A percentile compares a stretch with the other conserved stretches of the same genome.
Conservation (phyloP, 1,140 invertebrate species). For the Drosophila paulistorum region DNA sequence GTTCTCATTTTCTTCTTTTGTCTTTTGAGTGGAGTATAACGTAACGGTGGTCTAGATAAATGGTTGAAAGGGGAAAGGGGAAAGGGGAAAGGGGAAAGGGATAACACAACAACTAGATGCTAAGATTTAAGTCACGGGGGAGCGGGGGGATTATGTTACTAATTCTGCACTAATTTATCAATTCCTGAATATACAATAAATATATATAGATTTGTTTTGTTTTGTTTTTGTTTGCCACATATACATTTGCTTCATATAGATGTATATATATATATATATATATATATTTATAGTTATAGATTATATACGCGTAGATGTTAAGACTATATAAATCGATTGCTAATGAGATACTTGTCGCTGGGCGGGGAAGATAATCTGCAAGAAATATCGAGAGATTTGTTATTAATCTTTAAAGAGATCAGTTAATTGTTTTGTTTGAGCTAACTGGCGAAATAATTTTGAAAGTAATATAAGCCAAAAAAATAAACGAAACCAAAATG, state of each 20-base stretch:
- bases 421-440: neutral
- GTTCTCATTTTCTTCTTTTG: neutral
- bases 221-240: constrained; percentile 13
- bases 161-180: constrained; percentile 61
- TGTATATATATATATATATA: constrained; percentile 4
- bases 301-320: constrained; percentile 10
- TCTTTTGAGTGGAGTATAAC: constrained; percentile 18
- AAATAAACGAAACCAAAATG: neutral
- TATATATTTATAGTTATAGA: constrained; percentile 11
- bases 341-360: constrained; percentile 24
- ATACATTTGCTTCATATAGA: constrained; percentile 16
- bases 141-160: constrained; percentile 19
- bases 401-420: no score
- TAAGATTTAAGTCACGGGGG: constrained; percentile 29
- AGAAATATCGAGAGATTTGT: neutral
- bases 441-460: no score
- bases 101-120: constrained; percentile 39
- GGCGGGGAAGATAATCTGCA: constrained; percentile 22
- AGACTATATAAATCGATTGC: constrained; percentile 19
- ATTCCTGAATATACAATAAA: constrained; percentile 60
- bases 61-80: neutral
- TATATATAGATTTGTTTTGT: constrained; percentile 40
- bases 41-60: constrained; percentile 34
- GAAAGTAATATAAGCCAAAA: no score
- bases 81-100: neutral